phyloP scores from a whole-genome alignment of 2,888 invertebrate genomes.

The Tineola bisselliella region DNA sequence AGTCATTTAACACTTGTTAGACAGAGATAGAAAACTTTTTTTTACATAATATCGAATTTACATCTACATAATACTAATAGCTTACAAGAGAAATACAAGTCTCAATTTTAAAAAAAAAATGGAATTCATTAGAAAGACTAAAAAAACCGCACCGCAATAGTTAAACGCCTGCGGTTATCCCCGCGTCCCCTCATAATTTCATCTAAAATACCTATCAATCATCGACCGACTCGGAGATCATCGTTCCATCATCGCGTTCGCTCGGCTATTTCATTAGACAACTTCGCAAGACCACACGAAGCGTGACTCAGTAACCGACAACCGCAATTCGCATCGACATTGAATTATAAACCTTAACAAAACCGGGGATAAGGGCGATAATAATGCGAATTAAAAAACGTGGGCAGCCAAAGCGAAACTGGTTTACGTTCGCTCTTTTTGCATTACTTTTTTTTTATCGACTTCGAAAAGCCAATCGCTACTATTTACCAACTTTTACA shows the following conservation, averaged over 20 bases:
- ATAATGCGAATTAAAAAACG: not conserved
- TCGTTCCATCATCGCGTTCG: not conserved
- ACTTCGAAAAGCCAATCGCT: not conserved
- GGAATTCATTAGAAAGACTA: no score
- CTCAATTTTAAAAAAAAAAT: no score
- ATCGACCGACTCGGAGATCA: not conserved
- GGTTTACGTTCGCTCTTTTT: conserved; percentile 2
- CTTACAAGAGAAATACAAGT: no score
- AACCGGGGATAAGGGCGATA: not conserved
- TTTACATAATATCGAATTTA: no score
- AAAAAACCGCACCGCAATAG: no score
- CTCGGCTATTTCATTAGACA: conserved; percentile 1
- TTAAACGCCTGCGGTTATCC: no score
- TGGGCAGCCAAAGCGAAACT: conserved; percentile 8
- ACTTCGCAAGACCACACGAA: conserved; percentile 1
- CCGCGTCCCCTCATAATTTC: no score
- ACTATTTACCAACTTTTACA: not conserved
- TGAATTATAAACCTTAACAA: not conserved
- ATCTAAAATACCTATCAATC: not conserved
- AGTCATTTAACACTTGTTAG: no score
- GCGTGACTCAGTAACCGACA: not conserved
- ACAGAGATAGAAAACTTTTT: no score
- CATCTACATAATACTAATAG: no score
- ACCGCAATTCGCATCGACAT: not conserved
- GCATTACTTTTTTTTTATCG: not conserved